Percentiles rank a stretch among this genome's conserved stretches.
Evolutionary conservation across 2,797 vertebrate genomes (phyloP).

Genomic region (Falco biarmicus): DNA sequence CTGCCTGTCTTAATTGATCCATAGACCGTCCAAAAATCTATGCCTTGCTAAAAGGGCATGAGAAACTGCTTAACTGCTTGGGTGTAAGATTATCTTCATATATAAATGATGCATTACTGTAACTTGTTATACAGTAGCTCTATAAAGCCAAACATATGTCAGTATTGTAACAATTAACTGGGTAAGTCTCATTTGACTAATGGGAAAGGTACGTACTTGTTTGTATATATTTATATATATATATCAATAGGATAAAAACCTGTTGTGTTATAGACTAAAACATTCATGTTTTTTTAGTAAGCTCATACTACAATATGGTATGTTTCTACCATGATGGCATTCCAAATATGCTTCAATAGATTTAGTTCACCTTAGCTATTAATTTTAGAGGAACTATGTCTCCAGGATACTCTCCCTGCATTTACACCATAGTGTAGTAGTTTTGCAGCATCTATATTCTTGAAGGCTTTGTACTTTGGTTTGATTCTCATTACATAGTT

Average conservation of each 20-base stretch:
- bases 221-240: background rate
- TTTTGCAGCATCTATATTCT: background rate
- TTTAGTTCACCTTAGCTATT: background rate
- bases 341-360: background rate
- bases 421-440: background rate
- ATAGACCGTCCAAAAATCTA: background rate
- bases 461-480: background rate
- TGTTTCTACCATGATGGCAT: background rate
- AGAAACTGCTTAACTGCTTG: background rate
- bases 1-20: background rate
- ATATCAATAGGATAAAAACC: background rate
- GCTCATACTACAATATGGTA: background rate
- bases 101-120: slow-evolving; percentile 1
- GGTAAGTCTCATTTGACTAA: background rate
- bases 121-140: background rate
- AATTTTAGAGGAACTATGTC: background rate
- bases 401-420: background rate
- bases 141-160: background rate
- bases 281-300: background rate
- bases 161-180: background rate
- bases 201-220: background rate
- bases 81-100: background rate
- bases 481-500: background rate
- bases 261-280: background rate
- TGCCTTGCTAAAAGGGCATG: background rate